These are phyloP conservation scores for Drosophila kokeensis DNA, from an alignment of 2,888 invertebrate species.

Conservation along the genomic window DNA sequence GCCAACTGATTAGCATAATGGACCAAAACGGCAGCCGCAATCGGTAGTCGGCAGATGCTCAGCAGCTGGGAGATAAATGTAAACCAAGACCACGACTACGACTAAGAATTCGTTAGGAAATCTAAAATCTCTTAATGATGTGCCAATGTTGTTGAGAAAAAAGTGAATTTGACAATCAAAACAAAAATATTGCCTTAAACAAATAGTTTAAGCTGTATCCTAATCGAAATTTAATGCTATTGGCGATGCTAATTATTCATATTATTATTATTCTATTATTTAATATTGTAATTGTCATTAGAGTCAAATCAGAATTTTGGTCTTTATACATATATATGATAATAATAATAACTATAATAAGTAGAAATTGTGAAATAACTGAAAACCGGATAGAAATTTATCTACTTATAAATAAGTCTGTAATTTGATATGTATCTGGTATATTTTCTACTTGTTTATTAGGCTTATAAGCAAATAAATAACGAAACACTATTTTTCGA, in stretches of 20 bases:
- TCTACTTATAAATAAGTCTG: conserved; percentile 1
- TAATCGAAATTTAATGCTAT: conserved; percentile 16
- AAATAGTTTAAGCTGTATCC: conserved; percentile 35
- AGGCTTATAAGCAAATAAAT: conserved; percentile 18
- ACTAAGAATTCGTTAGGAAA: conserved; percentile 43
- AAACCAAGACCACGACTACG: conserved; percentile 30
- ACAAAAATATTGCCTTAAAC: conserved; percentile 51
- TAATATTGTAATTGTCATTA: not conserved
- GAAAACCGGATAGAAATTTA: conserved; percentile 9
- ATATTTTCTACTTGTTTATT: conserved; percentile 6
- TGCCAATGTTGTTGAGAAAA: conserved; percentile 60
- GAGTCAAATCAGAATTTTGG: not conserved
- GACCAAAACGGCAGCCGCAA: conserved; percentile 46
- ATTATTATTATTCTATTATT: conserved; percentile 1
- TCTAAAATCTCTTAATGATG: conserved; percentile 70
- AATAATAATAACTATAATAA: conserved; percentile 11
- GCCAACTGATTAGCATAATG: conserved; percentile 64
- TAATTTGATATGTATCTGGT: conserved; percentile 31
- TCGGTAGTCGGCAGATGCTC: conserved; percentile 37
- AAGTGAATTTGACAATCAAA: conserved; percentile 59
- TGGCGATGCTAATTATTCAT: conserved; percentile 21
- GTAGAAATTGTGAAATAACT: not conserved
- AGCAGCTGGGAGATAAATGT: conserved; percentile 27
- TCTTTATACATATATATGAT: not conserved
- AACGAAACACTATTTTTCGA: not conserved